Base-by-base conservation (phyloP, 2,888 invertebrate species). In the Mimachlamys varia region DNA sequence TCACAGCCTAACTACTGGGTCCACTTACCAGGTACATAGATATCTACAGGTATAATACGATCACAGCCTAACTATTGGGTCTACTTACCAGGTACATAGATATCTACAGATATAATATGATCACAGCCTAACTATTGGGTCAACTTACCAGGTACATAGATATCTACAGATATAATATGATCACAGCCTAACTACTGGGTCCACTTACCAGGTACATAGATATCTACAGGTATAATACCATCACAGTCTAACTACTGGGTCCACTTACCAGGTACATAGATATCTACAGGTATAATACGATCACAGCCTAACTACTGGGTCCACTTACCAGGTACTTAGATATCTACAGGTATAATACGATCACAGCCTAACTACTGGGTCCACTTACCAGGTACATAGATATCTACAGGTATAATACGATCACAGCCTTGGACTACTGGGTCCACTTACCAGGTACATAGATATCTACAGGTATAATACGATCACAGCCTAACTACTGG, bases 211-310 rank as follows among this genome's bases (percentile, higher is more conserved):
- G 58, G 58, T n/a, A 58, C 22, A 58, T 58, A 58, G n/a, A 58
- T 58, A 58, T 58, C 58, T 58, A 58, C 58, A 58, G 58, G 58
- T 58, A 58, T 58, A n/a, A 58, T 58, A 58, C n/a, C 22, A 58
- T 58, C 58, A 58, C 58, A 58, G 58, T n/a, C 58, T 58, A n/a
- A 58, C 58, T 58, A 58, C 58, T 19, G n/a, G 22, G 22, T 22
- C 58, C 58, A 58, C 58, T 58, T 22, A 58, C 58, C 58, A 58
- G 58, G 58, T n/a, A 58, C 22, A 58, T 58, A 58, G n/a, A 58
- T 58, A 58, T 58, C 58, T 58, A 58, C 58, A 58, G 58, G 58
- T 58, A 58, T 58, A n/a, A 58, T 58, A 58, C 58, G n/a, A 58
- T 58, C 58, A 58, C 58, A 58, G 58, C 58, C 58, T 58, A 10